Evolutionary conservation across 2,888 invertebrate species (phyloP).

Genomic region (Lepetodrilus schrolli): DNA sequence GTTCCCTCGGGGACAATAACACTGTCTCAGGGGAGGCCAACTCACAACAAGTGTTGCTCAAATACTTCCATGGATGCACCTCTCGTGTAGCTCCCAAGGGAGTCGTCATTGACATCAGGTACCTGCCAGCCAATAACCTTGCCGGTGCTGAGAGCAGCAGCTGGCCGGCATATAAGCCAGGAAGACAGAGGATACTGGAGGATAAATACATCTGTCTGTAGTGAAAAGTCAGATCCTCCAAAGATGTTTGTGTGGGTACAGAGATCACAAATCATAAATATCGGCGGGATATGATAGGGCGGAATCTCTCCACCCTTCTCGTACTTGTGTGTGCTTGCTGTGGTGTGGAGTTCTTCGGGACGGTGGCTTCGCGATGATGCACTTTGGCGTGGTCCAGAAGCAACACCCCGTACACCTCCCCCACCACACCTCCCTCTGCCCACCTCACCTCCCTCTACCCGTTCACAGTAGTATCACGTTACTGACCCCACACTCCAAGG

Average conservation of each 20-base stretch:
- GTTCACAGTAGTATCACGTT: no score
- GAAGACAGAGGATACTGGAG: constrained; percentile 17
- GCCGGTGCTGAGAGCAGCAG: neutral
- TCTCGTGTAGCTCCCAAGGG: neutral
- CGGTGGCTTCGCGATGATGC: neutral
- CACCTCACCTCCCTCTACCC: no score
- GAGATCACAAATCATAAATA: constrained; percentile 25
- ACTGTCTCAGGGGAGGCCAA: neutral
- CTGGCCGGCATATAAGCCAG: neutral
- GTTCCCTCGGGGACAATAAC: neutral
- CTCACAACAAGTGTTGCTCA: constrained; percentile 14
- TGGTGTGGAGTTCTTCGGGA: neutral
- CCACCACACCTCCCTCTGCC: no score
- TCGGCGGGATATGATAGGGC: constrained; percentile 16
- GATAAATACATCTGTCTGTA: constrained; percentile 24
- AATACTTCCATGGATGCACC: neutral
- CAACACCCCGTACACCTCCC: no score
- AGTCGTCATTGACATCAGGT: neutral
- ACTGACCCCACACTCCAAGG: no score
- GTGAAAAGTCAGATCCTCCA: constrained; percentile 18
- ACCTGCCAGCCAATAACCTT: neutral
- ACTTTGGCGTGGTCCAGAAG: no score
- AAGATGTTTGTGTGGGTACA: constrained; percentile 25
- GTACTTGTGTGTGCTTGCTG: neutral
- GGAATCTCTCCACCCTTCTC: constrained; percentile 15